A percentile compares a stretch with the other conserved stretches of the same genome.
Evolutionary conservation across 2,888 invertebrate genomes (phyloP).

Genomic region (Criorhina ranunculi): DNA sequence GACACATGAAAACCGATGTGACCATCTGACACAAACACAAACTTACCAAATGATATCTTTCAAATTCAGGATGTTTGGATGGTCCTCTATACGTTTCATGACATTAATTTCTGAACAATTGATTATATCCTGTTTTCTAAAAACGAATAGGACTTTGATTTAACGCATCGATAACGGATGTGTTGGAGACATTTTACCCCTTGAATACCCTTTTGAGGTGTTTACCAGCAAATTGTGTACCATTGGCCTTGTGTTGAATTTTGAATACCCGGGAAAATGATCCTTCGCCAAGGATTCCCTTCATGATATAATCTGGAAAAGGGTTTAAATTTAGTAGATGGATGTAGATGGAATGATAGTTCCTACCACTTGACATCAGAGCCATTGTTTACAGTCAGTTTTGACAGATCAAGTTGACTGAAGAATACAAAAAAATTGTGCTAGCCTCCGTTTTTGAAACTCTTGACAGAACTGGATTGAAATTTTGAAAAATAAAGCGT

Average conservation of each 20-base stretch:
- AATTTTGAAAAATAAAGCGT: too few species aligned
- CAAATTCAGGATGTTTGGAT: conserved; percentile 87
- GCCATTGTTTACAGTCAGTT: conserved; percentile 6
- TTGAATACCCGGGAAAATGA: conserved; percentile 89
- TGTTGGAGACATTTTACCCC: conserved; percentile 83
- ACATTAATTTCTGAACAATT: conserved; percentile 87
- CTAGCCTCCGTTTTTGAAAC: background rate
- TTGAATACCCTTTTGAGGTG: conserved; percentile 87
- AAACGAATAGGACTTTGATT: conserved; percentile 34
- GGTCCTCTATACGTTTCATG: conserved; percentile 86
- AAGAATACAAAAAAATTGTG: background rate
- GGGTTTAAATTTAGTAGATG: background rate
- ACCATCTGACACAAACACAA: background rate
- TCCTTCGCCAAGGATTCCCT: conserved; percentile 89
- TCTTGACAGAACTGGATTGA: background rate
- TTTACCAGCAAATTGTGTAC: conserved; percentile 87
- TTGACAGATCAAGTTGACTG: conserved; percentile 8
- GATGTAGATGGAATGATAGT: background rate
- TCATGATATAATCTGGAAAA: conserved; percentile 87
- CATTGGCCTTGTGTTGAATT: conserved; percentile 87
- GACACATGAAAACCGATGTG: background rate
- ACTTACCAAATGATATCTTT: conserved; percentile 87
- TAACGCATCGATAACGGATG: background rate
- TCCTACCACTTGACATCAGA: conserved; percentile 6
- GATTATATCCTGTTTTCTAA: conserved; percentile 84